Evolutionary conservation across 2,113 vertebrate genomes (phyloP).

Genomic region (Nipponia nippon): DNA sequence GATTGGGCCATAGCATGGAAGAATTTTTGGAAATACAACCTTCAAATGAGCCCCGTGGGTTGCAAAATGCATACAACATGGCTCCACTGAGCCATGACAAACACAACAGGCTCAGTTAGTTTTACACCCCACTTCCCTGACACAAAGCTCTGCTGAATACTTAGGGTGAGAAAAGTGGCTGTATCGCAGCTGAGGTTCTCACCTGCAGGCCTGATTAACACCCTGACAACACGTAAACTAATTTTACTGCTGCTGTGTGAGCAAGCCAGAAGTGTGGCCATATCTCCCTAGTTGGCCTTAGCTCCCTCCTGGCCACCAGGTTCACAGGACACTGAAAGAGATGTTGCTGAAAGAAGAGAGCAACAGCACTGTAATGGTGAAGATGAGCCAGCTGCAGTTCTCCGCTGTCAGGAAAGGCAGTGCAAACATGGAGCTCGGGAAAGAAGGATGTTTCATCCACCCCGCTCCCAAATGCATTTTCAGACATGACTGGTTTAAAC

Average conservation of each 20-base stretch:
- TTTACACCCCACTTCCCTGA: neutral
- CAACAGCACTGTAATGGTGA: neutral
- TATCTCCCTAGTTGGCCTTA: neutral
- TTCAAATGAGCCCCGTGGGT: neutral
- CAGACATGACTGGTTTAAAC: neutral
- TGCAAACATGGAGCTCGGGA: neutral
- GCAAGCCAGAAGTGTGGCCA: neutral
- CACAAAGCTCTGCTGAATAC: neutral
- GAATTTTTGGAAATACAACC: neutral
- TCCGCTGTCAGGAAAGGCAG: accelerated
- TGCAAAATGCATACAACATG: neutral
- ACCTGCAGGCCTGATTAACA: neutral
- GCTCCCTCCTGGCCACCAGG: neutral
- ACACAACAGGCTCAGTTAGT: neutral
- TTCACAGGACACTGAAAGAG: neutral
- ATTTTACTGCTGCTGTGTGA: neutral
- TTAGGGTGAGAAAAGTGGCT: neutral
- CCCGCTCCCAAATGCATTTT: neutral
- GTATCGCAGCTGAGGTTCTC: neutral
- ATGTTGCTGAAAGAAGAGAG: neutral
- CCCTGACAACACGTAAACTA: neutral
- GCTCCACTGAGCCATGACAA: accelerated
- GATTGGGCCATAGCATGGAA: neutral
- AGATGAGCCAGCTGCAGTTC: neutral
- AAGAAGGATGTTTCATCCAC: neutral